Percentiles rank a stretch among this genome's conserved stretches.
Conservation (phyloP, 2,888 invertebrate species). For the Drosophila peninsularis region DNA sequence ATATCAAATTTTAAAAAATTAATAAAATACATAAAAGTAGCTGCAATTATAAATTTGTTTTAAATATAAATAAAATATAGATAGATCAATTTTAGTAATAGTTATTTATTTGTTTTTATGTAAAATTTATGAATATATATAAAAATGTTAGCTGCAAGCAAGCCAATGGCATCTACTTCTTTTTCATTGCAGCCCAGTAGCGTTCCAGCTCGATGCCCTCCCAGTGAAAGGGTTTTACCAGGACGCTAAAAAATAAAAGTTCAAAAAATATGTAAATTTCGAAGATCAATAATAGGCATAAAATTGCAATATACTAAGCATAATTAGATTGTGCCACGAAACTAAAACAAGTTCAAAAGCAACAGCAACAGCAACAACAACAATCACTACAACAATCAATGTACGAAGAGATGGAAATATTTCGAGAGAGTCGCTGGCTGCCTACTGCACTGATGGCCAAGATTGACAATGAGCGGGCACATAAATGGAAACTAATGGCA, state of each 20-base stretch:
- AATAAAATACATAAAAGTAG: no score
- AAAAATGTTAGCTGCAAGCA: neutral
- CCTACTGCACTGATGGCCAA: slow-evolving; percentile 80
- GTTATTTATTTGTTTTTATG: no score
- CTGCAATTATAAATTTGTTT: no score
- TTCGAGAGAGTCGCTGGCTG: slow-evolving; percentile 35
- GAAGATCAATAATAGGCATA: slow-evolving; percentile 35
- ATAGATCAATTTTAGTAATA: no score
- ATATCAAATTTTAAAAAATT: no score
- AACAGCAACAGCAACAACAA: slow-evolving; percentile 7
- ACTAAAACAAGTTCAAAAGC: slow-evolving; percentile 52
- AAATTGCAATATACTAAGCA: slow-evolving; percentile 18
- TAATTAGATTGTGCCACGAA: slow-evolving; percentile 36
- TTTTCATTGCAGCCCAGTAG: slow-evolving; percentile 84
- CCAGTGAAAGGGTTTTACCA: slow-evolving; percentile 86
- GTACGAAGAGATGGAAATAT: slow-evolving; percentile 6
- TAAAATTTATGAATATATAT: no score
- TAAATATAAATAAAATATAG: no score
- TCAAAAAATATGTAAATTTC: slow-evolving; percentile 27
- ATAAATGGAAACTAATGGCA: slow-evolving; percentile 36
- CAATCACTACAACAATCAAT: slow-evolving; percentile 16
- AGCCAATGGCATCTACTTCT: slow-evolving; percentile 2
- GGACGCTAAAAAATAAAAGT: slow-evolving; percentile 84
- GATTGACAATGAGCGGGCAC: slow-evolving; percentile 68
- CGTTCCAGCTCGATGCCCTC: slow-evolving; percentile 87